These are phyloP conservation scores for Phocides pigmalion DNA, from an alignment of 1,140 invertebrate species.

Conservation along the genomic window DNA sequence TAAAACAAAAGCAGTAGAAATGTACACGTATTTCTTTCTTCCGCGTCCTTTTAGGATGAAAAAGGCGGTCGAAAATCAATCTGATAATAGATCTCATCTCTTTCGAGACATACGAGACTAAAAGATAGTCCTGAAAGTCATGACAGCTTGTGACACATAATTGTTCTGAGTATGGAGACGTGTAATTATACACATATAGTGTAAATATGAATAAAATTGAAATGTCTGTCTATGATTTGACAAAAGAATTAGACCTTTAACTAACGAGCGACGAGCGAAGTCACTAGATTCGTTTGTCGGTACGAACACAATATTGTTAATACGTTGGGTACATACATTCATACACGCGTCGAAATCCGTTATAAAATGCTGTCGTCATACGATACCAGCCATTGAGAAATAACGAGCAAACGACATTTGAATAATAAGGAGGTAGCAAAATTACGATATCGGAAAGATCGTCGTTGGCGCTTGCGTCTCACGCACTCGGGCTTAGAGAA, in stretches of 20 bases:
- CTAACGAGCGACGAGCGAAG: background rate
- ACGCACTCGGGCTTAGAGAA: slow-evolving; percentile 57
- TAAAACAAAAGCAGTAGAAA: no score
- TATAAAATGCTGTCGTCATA: slow-evolving; percentile 69
- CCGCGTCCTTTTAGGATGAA: no score
- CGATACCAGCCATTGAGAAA: slow-evolving; percentile 67
- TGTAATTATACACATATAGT: background rate
- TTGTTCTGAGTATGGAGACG: no score
- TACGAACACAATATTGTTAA: slow-evolving; percentile 36
- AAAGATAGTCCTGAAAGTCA: no score
- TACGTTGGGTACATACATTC: slow-evolving; percentile 24
- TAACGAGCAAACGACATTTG: slow-evolving; percentile 66
- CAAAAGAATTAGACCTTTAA: background rate
- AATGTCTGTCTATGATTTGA: background rate
- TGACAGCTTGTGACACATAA: no score
- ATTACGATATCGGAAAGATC: slow-evolving; percentile 70
- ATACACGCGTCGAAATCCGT: slow-evolving; percentile 52
- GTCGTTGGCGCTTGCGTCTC: slow-evolving; percentile 63
- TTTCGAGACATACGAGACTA: no score
- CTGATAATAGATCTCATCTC: no score
- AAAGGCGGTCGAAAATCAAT: no score
- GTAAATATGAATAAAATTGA: no score
- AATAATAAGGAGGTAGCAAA: slow-evolving; percentile 67
- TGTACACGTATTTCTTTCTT: no score
- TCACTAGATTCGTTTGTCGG: background rate